Percentiles rank a stretch among this genome's conserved stretches.
Conservation (phyloP, 2,888 invertebrate genomes). For the Rhodophaea formosa region DNA sequence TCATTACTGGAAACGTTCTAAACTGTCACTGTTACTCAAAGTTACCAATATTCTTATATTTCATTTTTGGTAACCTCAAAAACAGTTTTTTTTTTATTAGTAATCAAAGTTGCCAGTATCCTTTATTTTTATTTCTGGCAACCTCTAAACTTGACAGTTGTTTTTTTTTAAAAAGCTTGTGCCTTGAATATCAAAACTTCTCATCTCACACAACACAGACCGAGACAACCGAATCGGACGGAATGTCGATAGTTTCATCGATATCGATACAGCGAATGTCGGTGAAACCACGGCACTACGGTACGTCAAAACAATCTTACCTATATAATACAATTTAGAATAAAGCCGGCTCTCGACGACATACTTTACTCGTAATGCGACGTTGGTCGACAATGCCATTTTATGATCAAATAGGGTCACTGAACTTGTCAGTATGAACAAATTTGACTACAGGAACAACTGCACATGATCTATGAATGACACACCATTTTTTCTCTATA, state of each 20-base stretch:
- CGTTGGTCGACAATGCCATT: too few species aligned
- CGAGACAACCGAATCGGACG: not conserved
- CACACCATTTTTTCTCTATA: too few species aligned
- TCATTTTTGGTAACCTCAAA: not conserved
- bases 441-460: too few species aligned
- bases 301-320: slow-evolving; percentile 47
- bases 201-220: not conserved
- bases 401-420: too few species aligned
- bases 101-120: too few species aligned
- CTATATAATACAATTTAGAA: slow-evolving; percentile 58
- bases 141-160: too few species aligned
- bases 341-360: slow-evolving; percentile 51
- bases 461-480: too few species aligned
- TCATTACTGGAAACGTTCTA: not conserved
- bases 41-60: not conserved
- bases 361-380: slow-evolving; percentile 59
- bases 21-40: not conserved
- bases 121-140: too few species aligned
- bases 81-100: not conserved
- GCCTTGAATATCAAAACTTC: too few species aligned
- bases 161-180: too few species aligned
- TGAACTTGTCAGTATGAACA: too few species aligned
- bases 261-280: not conserved
- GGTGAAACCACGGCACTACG: slow-evolving; percentile 26
- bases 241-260: slow-evolving; percentile 8